Conservation (phyloP, 30 jellyfish, hydroid and myxozoan genomes). For the Chrysaora quinquecirrha region DNA sequence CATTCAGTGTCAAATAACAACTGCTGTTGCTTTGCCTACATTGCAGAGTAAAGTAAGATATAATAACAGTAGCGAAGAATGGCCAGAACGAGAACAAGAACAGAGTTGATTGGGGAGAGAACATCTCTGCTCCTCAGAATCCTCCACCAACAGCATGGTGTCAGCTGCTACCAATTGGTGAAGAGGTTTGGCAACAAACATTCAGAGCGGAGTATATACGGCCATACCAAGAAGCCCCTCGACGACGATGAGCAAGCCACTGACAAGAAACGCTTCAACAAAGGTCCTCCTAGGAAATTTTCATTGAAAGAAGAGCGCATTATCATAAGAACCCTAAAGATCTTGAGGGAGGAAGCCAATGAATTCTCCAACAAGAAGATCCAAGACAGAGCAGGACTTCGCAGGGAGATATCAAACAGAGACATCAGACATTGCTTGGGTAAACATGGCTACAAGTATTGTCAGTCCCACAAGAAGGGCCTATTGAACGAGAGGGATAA, state of each 20-base stretch:
- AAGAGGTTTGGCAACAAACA: not conserved
- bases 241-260: not conserved
- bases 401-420: not conserved
- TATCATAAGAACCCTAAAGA: not conserved
- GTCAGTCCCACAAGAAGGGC: not conserved
- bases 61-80: not conserved
- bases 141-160: not conserved
- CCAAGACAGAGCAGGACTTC: not conserved
- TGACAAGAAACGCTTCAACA: not conserved
- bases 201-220: not conserved
- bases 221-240: not conserved
- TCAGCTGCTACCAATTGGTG: constrained; percentile 1
- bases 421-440: not conserved
- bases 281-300: not conserved
- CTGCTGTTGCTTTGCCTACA: not conserved
- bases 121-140: not conserved
- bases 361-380: not conserved
- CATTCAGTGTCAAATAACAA: not conserved
- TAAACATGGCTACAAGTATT: not conserved
- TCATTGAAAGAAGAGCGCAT: not conserved
- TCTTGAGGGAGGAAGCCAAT: not conserved
- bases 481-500: not conserved
- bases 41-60: not conserved
- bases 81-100: not conserved
- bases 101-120: not conserved